phyloP scores from a whole-genome alignment of 53 echinoderm and acorn worm genomes.

The Hippasteria phrygiana region DNA sequence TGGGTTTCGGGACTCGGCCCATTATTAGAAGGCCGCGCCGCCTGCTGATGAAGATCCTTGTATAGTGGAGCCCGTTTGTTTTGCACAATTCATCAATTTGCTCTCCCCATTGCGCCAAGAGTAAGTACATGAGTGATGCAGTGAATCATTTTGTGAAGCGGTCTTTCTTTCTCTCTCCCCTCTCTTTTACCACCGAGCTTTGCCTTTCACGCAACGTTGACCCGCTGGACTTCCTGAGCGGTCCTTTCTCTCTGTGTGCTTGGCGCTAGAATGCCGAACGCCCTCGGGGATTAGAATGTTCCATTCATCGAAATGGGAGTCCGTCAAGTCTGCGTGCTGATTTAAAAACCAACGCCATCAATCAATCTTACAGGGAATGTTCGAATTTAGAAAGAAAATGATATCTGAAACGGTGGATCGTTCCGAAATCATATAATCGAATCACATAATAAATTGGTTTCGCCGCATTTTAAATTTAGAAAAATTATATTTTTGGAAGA shows the following conservation, averaged over 20 bases:
- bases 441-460: not conserved
- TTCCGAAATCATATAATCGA: not conserved
- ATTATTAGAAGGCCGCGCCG: constrained; percentile 49
- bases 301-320: constrained; percentile 59
- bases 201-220: constrained; percentile 72
- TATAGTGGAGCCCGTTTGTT: constrained; percentile 57
- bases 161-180: constrained; percentile 53
- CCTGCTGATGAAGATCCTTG: constrained; percentile 46
- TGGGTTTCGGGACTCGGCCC: constrained; percentile 16
- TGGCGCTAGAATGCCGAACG: constrained; percentile 72
- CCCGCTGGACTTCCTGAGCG: constrained; percentile 78
- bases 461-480: not conserved
- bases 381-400: not conserved
- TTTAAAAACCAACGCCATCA: too few relatives aligned
- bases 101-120: constrained; percentile 50
- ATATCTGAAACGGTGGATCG: not conserved
- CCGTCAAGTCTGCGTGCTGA: too few relatives aligned
- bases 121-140: constrained; percentile 61
- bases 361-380: not conserved
- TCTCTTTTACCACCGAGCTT: constrained; percentile 52
- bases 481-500: not conserved
- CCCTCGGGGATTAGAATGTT: constrained; percentile 48
- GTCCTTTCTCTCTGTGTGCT: constrained; percentile 69
- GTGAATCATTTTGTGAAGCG: constrained; percentile 70
- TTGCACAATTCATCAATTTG: constrained; percentile 68